These are phyloP conservation scores for Pagrus major DNA, from an alignment of 2,113 vertebrate genomes.

Conservation along the genomic window DNA sequence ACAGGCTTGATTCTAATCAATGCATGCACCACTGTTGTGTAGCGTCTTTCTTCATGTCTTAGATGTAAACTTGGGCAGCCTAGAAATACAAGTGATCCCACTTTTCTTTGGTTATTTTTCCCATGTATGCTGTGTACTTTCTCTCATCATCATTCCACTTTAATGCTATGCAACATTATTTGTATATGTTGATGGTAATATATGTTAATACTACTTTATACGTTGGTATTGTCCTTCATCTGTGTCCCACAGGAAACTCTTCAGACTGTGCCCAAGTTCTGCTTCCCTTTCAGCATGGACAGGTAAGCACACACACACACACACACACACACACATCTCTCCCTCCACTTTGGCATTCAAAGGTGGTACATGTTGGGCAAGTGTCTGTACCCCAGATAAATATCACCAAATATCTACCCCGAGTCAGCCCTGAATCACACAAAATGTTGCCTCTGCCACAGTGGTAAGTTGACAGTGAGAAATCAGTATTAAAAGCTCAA, in stretches of 20 bases:
- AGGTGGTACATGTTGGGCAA: neutral
- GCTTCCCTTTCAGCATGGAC: slow-evolving; percentile 97
- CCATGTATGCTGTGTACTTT: neutral
- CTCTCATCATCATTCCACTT: neutral
- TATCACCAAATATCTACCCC: no score
- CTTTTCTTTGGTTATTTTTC: neutral
- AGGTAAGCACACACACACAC: slow-evolving; percentile 83
- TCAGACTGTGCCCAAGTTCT: slow-evolving; percentile 97
- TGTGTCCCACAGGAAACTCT: slow-evolving; percentile 92
- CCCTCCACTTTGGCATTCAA: neutral
- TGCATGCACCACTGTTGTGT: neutral
- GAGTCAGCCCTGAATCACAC: neutral
- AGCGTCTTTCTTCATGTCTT: neutral
- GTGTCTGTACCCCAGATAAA: neutral
- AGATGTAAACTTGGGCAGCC: neutral
- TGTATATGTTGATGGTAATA: neutral
- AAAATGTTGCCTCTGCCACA: neutral
- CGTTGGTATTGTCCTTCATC: neutral
- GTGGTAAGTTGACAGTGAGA: no score
- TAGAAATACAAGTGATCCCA: neutral
- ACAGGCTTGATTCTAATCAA: neutral
- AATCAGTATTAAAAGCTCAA: no score
- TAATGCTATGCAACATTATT: neutral
- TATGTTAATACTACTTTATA: neutral
- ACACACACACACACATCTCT: slow-evolving; percentile 7